These are phyloP conservation scores for Balearica regulorum DNA, from an alignment of 2,797 vertebrate genomes.

Conservation along the genomic window DNA sequence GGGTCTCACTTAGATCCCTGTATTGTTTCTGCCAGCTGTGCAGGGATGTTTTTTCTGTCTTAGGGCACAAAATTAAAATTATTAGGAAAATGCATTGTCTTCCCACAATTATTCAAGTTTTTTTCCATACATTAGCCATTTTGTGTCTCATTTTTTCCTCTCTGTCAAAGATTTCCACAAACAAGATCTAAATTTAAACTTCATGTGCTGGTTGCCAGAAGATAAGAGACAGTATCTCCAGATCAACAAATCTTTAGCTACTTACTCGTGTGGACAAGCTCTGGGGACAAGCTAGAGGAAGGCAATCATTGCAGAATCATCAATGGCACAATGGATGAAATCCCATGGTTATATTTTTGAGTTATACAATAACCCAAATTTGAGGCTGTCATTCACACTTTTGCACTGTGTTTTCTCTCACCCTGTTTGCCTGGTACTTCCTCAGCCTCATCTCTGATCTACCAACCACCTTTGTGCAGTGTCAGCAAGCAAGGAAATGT, in stretches of 20 bases:
- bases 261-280: background rate
- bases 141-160: background rate
- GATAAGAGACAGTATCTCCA: background rate
- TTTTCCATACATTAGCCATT: background rate
- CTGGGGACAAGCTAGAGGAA: background rate
- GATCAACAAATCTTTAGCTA: background rate
- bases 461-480: background rate
- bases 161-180: background rate
- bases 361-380: background rate
- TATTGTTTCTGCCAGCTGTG: background rate
- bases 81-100: background rate
- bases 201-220: background rate
- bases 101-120: background rate
- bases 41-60: background rate
- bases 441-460: background rate
- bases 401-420: background rate
- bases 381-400: background rate
- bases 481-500: background rate
- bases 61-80: background rate
- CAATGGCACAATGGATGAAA: accelerated
- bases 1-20: background rate
- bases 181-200: background rate
- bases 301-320: background rate
- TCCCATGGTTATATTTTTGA: background rate
- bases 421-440: background rate